These are phyloP conservation scores for Cremastinae sp. DNA, from an alignment of 2,888 invertebrate species.

Conservation along the genomic window DNA sequence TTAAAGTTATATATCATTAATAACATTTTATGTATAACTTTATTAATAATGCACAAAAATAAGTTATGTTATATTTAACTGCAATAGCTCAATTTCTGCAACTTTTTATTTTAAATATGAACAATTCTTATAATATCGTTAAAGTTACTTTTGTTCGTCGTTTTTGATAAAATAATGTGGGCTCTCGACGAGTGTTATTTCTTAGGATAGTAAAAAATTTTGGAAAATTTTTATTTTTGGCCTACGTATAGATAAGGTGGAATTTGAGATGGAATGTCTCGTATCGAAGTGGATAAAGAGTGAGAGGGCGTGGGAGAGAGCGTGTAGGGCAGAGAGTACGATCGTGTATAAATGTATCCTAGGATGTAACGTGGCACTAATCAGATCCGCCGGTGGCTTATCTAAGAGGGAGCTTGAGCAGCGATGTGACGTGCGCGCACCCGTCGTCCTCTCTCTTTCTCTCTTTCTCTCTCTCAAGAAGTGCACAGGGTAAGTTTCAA, in stretches of 20 bases:
- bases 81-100: no score
- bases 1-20: no score
- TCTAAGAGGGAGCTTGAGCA: constrained; percentile 59
- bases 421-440: constrained; percentile 43
- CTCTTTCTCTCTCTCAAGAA: constrained; percentile 17
- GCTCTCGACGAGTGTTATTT: no score
- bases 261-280: not conserved
- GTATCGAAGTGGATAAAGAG: constrained; percentile 13
- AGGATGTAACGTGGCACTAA: constrained; percentile 64
- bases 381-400: constrained; percentile 67
- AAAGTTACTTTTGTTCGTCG: no score
- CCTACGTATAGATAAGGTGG: not conserved
- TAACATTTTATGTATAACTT: no score
- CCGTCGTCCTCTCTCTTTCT: constrained; percentile 11
- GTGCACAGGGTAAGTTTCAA: constrained; percentile 46
- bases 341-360: constrained; percentile 56
- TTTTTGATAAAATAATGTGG: no score
- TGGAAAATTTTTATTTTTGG: not conserved
- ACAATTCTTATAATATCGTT: no score
- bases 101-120: no score
- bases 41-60: no score
- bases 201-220: not conserved
- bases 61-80: no score
- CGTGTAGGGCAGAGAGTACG: constrained; percentile 54
- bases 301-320: constrained; percentile 61